phyloP scores from a whole-genome alignment of 2,888 invertebrate genomes.

The Stenichneumon culpator region DNA sequence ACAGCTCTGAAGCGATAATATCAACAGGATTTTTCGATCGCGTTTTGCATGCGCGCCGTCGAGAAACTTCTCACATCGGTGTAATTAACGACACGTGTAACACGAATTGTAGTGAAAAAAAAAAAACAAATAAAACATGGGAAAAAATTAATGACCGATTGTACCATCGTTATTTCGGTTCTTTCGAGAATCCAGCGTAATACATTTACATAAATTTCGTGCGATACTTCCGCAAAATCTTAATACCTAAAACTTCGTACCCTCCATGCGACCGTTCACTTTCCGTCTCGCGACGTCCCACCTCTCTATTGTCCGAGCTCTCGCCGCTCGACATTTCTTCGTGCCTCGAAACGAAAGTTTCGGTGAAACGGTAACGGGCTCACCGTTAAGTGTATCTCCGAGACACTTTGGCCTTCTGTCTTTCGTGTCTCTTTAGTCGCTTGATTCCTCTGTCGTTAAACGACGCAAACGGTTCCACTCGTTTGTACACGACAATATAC shows the following conservation, averaged over 20 bases:
- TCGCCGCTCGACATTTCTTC: conserved; percentile 41
- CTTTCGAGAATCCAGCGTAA: background rate
- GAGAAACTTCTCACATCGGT: conserved; percentile 53
- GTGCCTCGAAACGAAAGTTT: conserved; percentile 62
- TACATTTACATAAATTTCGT: background rate
- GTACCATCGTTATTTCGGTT: too few species aligned
- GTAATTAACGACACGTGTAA: conserved; percentile 56
- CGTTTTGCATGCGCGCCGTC: conserved; percentile 20
- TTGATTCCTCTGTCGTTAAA: conserved; percentile 21
- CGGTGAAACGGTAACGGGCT: conserved; percentile 60
- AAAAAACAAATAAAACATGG: conserved; percentile 1
- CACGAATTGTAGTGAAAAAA: conserved; percentile 50
- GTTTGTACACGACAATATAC: background rate
- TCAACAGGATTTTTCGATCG: conserved; percentile 18
- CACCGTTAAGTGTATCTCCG: conserved; percentile 20
- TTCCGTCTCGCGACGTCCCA: conserved; percentile 43
- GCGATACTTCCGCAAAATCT: background rate
- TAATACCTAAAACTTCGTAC: conserved; percentile 17
- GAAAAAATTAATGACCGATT: too few species aligned
- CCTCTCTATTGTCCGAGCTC: conserved; percentile 30
- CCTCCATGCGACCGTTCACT: conserved; percentile 49
- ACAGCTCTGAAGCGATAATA: conserved; percentile 24
- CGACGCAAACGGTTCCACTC: background rate
- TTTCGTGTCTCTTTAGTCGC: conserved; percentile 34
- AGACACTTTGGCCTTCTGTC: conserved; percentile 23